Conservation (phyloP, 2,797 vertebrate species). For the Telmatherina bonti region DNA sequence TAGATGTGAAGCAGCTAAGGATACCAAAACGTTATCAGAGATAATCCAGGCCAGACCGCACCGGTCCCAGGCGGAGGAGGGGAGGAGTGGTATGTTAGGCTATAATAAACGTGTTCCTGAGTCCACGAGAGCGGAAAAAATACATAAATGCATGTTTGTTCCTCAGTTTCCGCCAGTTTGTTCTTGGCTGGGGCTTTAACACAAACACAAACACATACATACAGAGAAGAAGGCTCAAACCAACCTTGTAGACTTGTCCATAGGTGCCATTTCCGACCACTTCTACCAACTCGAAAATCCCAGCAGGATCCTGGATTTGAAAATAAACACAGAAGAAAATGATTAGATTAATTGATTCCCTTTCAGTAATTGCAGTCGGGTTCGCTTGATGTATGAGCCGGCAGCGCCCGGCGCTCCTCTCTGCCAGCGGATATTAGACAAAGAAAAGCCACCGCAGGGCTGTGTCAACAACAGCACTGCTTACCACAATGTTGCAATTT, state of each 20-base stretch:
- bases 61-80: slow-evolving; percentile 31
- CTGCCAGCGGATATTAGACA: slow-evolving; percentile 84
- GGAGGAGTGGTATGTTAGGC: slow-evolving; percentile 5
- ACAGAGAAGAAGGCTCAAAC: slow-evolving; percentile 66
- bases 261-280: slow-evolving; percentile 99
- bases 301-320: slow-evolving; percentile 90
- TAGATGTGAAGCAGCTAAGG: slow-evolving; percentile 28
- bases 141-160: slow-evolving; percentile 61
- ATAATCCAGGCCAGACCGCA: slow-evolving; percentile 61
- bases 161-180: slow-evolving; percentile 62
- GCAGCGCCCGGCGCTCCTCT: slow-evolving; percentile 80
- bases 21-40: slow-evolving; percentile 34
- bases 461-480: slow-evolving; percentile 48
- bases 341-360: background rate
- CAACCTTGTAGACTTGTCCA: slow-evolving; percentile 99
- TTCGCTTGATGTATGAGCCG: slow-evolving; percentile 65
- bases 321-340: background rate
- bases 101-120: slow-evolving; percentile 39
- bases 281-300: slow-evolving; percentile 98
- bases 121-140: slow-evolving; percentile 38
- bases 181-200: slow-evolving; percentile 27
- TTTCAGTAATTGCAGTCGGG: slow-evolving; percentile 22
- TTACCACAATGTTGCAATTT: background rate
- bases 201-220: slow-evolving; percentile 9
- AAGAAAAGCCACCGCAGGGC: slow-evolving; percentile 78